These are phyloP conservation scores for Desmodus rotundus DNA, from an alignment of 2,113 vertebrate species.

Conservation along the genomic window DNA sequence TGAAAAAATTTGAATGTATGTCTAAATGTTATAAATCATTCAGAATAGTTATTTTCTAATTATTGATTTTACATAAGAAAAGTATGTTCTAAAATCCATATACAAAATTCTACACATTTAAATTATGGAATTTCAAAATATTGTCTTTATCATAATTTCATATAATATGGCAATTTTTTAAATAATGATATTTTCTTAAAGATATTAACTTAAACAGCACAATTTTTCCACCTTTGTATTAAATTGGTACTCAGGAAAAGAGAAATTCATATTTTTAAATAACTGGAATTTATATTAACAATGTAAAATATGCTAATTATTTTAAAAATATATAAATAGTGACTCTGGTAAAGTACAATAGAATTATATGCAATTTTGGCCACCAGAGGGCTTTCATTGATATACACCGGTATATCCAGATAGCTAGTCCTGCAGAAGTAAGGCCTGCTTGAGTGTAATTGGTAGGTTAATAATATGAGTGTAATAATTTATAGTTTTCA, in stretches of 20 bases:
- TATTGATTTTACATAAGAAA: neutral
- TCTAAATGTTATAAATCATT: neutral
- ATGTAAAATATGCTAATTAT: neutral
- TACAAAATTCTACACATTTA: neutral
- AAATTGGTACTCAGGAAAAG: neutral
- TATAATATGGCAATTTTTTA: neutral
- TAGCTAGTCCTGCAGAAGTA: too few species aligned
- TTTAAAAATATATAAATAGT: neutral
- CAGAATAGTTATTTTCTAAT: neutral
- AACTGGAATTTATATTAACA: neutral
- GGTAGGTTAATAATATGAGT: too few species aligned
- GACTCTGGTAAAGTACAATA: neutral
- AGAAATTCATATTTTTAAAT: neutral
- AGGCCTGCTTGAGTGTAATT: too few species aligned
- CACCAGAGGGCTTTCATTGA: neutral
- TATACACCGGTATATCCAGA: neutral
- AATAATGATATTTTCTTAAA: neutral
- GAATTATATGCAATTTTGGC: neutral
- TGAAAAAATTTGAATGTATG: neutral
- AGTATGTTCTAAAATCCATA: neutral
- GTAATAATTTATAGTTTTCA: too few species aligned
- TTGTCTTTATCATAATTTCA: neutral
- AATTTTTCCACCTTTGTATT: neutral
- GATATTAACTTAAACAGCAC: neutral
- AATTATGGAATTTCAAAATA: neutral